phyloP scores from a whole-genome alignment of 2,113 vertebrate species.

The Cyphomyrus discorhynchus region DNA sequence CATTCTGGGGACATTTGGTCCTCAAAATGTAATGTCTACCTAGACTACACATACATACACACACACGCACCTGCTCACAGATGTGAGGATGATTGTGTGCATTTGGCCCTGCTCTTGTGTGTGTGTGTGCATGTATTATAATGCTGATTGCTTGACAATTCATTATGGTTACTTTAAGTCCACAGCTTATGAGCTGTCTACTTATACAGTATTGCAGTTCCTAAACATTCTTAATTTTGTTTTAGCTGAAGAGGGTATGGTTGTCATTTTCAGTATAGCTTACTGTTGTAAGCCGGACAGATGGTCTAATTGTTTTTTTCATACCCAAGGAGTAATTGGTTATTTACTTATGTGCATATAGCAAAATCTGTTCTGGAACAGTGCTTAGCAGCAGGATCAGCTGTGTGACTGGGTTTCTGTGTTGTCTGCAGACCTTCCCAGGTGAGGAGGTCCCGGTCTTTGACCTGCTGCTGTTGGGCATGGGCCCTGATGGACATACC shows the following conservation, averaged over 20 bases:
- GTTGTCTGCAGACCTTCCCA: constrained; percentile 63
- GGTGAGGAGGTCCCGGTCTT: constrained; percentile 69
- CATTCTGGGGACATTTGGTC: too few relatives aligned
- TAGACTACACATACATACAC: too few relatives aligned
- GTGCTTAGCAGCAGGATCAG: not conserved
- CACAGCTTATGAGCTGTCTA: not conserved
- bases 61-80: not conserved
- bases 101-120: not conserved
- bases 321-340: not conserved
- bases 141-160: not conserved
- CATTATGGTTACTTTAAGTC: not conserved
- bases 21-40: too few relatives aligned
- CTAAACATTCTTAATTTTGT: not conserved
- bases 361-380: not conserved
- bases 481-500: constrained; percentile 88
- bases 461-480: constrained; percentile 78
- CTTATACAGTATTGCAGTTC: not conserved
- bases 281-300: not conserved
- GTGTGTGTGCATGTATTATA: not conserved
- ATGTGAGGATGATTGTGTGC: not conserved
- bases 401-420: not conserved
- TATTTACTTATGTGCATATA: not conserved
- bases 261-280: not conserved
- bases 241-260: not conserved
- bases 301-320: not conserved